Evolutionary conservation across 2,113 vertebrate species (phyloP).

Genomic region (Guaruba guarouba): DNA sequence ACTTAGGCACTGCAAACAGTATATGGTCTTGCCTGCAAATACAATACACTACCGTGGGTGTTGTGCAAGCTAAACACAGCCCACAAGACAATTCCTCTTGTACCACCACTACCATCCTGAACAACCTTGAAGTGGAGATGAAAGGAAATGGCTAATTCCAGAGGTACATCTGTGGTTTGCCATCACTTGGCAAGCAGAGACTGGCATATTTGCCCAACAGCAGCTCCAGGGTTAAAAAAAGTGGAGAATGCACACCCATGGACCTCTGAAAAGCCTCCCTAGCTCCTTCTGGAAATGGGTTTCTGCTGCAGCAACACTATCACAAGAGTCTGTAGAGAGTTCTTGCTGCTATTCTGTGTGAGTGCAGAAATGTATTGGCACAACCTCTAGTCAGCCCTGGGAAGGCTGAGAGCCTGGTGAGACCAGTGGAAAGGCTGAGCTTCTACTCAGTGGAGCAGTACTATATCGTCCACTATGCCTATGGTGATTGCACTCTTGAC

Average conservation of each 20-base stretch:
- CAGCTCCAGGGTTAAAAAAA: background rate
- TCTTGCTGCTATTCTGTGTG: background rate
- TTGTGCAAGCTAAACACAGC: background rate
- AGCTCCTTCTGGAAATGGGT: background rate
- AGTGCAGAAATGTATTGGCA: background rate
- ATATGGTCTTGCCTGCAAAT: background rate
- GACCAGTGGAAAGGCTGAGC: background rate
- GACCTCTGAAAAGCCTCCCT: background rate
- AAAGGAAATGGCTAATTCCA: conserved; percentile 1
- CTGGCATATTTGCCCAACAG: background rate
- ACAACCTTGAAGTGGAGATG: background rate
- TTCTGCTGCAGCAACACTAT: background rate
- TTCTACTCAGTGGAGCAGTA: background rate
- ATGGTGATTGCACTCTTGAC: background rate
- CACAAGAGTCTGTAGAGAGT: background rate
- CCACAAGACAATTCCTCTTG: background rate
- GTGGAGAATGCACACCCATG: background rate
- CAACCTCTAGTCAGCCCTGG: background rate
- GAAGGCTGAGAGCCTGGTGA: background rate
- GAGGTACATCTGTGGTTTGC: background rate
- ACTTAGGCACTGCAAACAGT: background rate
- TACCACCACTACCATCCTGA: background rate
- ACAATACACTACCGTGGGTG: background rate
- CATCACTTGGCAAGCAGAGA: background rate
- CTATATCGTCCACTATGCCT: background rate